Evolutionary conservation across 2,888 invertebrate genomes (phyloP), one percentile per base, ranked within the genome.

Genomic region (Sericinus montela): DNA sequence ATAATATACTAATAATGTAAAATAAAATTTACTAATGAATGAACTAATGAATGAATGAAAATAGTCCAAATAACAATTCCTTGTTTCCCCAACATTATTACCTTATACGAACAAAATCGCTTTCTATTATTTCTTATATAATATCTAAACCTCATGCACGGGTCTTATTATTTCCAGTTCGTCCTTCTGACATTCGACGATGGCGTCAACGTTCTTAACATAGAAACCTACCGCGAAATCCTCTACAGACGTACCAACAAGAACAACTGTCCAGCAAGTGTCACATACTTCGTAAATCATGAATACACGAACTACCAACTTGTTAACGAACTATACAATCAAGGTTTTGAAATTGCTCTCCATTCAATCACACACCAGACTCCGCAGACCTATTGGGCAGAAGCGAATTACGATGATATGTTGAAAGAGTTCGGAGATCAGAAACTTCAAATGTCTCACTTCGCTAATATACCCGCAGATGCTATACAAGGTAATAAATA

Each of bases 281-380:
- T 90, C 36, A 94, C 94, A 0, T 93, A 93, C 74, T 95, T 91
- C 71, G 84, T 94, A 32, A 92, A 91, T 25, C 94, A 95, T 60
- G 92, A 94, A 55, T 94, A 94, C 67, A 93, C 93, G 1, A 91
- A 94, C 72, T 94, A 94, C 63, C 70, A 80, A 7, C 60, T 84
- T 4, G 85, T 93, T 1, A 91, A 93, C 60, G 86, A 91, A 40
- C 77, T 94, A 0, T 91, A 91, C 59, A 82, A 79, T 46, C 53
- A 54, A 1, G 80, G 93, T 0, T 92, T 91, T 55, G 94, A 94
- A 71, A 92, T 94, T 4, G 93, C 92, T 0, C 80, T 93, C 0
- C 93, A 94, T 67, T 93, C 94, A n/a, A 90, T 94, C 25, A 89
- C 89, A 1, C 92, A 92, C 56, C 79, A 81, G 34, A 75, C 83